These are phyloP conservation scores for Gnathonemus echidnorhynchus DNA, from an alignment of 2,113 vertebrate genomes.

Conservation along the genomic window DNA sequence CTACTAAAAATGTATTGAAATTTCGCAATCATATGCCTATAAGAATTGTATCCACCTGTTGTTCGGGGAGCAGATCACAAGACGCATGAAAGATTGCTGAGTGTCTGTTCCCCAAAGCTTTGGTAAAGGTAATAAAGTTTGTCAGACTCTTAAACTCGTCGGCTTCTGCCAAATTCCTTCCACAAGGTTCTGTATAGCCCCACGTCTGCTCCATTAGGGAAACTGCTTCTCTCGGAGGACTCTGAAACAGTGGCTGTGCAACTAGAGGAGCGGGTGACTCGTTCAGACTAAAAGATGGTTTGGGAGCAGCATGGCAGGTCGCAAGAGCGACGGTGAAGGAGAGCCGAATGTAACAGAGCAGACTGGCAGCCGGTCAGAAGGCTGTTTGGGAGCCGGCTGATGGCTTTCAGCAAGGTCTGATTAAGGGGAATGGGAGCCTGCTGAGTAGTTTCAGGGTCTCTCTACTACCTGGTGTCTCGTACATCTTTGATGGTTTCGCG, in stretches of 20 bases:
- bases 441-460: not conserved
- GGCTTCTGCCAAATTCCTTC: no score
- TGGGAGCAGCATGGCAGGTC: not conserved
- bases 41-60: no score
- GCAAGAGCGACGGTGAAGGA: not conserved
- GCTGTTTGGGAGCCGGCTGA: constrained; percentile 9
- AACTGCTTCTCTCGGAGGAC: not conserved
- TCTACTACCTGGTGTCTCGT: not conserved
- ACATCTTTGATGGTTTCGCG: not conserved
- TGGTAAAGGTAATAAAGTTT: no score
- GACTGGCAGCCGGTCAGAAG: not conserved
- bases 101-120: no score
- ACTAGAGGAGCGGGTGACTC: not conserved
- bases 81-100: no score
- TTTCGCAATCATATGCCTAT: no score
- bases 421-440: not conserved
- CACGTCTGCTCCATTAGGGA: not conserved
- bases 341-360: not conserved
- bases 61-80: no score
- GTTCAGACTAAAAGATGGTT: not conserved
- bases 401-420: constrained; percentile 29
- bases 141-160: no score
- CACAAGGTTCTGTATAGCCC: not conserved
- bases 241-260: not conserved
- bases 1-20: no score